phyloP scores from a whole-genome alignment of 2,113 vertebrate species.

The Myiopsitta monachus region DNA sequence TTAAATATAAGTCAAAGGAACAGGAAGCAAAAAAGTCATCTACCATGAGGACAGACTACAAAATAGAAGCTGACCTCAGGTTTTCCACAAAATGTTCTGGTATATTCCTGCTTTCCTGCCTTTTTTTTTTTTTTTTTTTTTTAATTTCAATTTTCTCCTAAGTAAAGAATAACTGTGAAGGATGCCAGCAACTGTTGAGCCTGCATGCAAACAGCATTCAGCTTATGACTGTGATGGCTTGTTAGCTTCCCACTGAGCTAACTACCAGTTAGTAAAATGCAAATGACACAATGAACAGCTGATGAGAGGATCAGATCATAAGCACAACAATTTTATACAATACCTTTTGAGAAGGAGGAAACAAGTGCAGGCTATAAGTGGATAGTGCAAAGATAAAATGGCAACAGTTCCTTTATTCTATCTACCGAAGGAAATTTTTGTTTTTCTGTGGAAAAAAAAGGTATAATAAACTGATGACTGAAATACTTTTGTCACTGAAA shows the following conservation, averaged over 20 bases:
- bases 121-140: neutral
- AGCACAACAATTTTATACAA: neutral
- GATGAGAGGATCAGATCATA: neutral
- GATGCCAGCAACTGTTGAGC: neutral
- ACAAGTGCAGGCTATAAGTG: neutral
- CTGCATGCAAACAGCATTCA: neutral
- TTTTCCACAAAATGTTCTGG: neutral
- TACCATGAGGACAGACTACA: neutral
- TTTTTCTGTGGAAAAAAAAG: neutral
- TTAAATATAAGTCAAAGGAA: neutral
- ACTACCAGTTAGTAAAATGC: conserved; percentile 14
- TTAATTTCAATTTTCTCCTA: neutral
- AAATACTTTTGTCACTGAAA: neutral
- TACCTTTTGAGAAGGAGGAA: neutral
- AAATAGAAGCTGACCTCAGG: neutral
- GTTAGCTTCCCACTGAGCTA: conserved; percentile 20
- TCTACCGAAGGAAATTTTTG: neutral
- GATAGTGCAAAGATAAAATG: neutral
- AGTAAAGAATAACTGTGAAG: neutral
- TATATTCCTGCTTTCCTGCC: neutral
- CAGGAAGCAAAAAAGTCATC: neutral
- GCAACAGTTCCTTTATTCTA: neutral
- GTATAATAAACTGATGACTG: neutral
- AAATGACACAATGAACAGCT: neutral
- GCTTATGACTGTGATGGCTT: neutral